Percentiles rank a stretch among this genome's conserved stretches.
Evolutionary conservation across 2,113 vertebrate genomes (phyloP).

Genomic region (Percopsis transmontana): DNA sequence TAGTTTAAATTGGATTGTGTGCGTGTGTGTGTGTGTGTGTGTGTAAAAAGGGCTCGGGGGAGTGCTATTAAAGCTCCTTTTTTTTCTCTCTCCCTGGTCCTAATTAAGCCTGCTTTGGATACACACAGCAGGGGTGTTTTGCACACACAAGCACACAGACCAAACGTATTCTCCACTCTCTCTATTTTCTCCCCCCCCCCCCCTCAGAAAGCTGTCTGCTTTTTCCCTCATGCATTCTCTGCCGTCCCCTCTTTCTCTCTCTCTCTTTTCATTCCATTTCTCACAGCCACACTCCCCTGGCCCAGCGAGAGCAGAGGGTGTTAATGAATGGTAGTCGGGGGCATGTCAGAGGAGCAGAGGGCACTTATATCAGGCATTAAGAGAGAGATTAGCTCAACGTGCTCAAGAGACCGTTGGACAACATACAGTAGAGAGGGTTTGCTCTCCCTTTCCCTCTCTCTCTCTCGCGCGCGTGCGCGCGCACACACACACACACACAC

Average conservation of each 20-base stretch:
- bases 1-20: neutral
- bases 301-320: no score
- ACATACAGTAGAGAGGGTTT: no score
- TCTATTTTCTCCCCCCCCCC: neutral
- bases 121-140: neutral
- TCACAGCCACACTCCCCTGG: no score
- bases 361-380: no score
- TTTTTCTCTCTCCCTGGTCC: slow-evolving; percentile 20
- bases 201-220: no score
- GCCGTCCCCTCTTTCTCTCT: neutral
- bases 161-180: no score
- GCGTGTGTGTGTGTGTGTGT: neutral
- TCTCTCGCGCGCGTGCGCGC: neutral
- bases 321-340: neutral
- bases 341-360: neutral
- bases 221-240: neutral
- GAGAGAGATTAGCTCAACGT: slow-evolving; percentile 19
- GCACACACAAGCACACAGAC: neutral
- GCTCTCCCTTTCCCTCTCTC: neutral
- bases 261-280: neutral
- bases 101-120: slow-evolving; percentile 45
- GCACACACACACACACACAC: neutral
- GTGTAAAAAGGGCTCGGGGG: neutral
- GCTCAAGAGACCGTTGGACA: slow-evolving; percentile 13
- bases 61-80: slow-evolving; percentile 14